Conservation (phyloP, 2,888 invertebrate species). For the Athrips mouffetella region DNA sequence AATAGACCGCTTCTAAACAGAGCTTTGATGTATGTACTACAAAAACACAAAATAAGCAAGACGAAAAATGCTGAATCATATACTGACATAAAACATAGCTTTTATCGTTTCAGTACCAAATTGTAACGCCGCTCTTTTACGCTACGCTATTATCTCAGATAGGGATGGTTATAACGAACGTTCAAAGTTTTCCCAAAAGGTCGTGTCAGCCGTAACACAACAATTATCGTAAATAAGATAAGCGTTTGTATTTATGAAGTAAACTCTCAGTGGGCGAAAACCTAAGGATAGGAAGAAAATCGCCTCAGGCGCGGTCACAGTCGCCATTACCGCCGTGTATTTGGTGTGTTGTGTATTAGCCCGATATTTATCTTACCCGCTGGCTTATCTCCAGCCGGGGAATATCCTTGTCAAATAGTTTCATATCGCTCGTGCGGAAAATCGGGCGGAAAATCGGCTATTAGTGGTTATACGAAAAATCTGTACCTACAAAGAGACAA, state of each 20-base stretch:
- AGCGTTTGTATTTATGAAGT: conserved; percentile 50
- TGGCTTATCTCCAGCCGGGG: background rate
- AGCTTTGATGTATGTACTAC: background rate
- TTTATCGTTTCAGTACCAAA: conserved; percentile 8
- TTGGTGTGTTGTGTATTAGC: conserved; percentile 22
- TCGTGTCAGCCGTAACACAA: conserved; percentile 37
- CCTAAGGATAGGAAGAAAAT: conserved; percentile 33
- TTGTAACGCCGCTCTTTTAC: conserved; percentile 9
- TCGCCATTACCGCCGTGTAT: conserved; percentile 32
- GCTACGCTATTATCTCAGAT: conserved; percentile 12
- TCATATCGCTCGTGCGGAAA: background rate
- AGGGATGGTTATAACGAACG: conserved; percentile 30
- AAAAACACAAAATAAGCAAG: background rate
- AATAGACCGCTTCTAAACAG: too few relatives aligned
- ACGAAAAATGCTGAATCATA: background rate
- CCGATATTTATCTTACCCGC: conserved; percentile 15
- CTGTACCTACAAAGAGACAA: too few relatives aligned
- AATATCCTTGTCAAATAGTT: conserved; percentile 8
- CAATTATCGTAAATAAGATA: conserved; percentile 64
- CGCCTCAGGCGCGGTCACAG: conserved; percentile 52
- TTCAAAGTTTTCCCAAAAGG: conserved; percentile 46
- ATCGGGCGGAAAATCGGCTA: conserved; percentile 4
- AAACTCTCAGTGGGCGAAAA: conserved; percentile 51
- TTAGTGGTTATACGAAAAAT: too few relatives aligned
- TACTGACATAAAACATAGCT: conserved; percentile 1